phyloP scores from a whole-genome alignment of 2,113 vertebrate genomes.

The Formicarius rufipectus region DNA sequence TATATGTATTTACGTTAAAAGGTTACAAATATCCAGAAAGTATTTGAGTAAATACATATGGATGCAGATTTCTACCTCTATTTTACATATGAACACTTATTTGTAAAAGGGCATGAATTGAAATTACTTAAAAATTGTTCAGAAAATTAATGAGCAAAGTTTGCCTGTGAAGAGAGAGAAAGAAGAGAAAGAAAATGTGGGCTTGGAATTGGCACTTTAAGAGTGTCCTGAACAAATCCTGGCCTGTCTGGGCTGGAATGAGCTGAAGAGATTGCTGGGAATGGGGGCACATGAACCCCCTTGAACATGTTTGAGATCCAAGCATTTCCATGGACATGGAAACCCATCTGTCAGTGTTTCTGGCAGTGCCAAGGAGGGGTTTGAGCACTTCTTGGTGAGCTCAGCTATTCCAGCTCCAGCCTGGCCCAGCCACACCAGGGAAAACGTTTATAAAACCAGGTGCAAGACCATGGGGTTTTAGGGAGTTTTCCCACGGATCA shows the following conservation, averaged over 20 bases:
- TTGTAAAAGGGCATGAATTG: not conserved
- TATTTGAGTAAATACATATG: not conserved
- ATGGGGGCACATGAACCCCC: not conserved
- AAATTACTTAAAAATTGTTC: fast-evolving
- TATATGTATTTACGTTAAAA: not conserved
- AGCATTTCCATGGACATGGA: not conserved
- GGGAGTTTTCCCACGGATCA: not conserved
- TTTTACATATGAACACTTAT: not conserved
- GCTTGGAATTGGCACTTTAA: not conserved
- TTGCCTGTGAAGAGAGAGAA: not conserved
- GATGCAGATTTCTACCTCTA: not conserved
- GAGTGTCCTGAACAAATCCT: not conserved
- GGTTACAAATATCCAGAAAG: not conserved
- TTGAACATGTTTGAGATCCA: not conserved
- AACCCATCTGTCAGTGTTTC: not conserved
- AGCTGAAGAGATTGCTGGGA: not conserved
- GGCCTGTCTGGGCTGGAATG: not conserved
- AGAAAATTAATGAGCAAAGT: not conserved
- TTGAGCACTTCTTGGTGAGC: not conserved
- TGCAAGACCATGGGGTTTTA: not conserved
- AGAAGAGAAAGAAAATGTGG: too few relatives aligned
- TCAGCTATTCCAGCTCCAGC: not conserved
- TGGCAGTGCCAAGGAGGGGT: not conserved
- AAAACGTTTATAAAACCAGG: not conserved
- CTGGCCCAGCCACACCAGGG: not conserved